Percentiles rank a stretch among this genome's conserved stretches.
phyloP scores from a whole-genome alignment of 2,888 invertebrate species.

The Ctena decussata region DNA sequence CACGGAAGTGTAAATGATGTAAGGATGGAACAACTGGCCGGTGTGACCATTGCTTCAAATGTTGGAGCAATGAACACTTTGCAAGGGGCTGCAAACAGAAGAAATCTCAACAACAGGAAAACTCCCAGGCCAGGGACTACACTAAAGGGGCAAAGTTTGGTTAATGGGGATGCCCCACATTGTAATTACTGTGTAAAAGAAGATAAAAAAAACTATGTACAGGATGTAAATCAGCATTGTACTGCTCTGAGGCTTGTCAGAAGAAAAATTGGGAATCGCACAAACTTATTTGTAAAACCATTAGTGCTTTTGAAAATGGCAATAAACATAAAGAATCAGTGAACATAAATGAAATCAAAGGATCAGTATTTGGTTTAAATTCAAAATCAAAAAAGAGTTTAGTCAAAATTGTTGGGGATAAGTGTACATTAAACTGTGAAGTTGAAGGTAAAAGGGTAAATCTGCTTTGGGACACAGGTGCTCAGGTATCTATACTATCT shows the following conservation, averaged over 20 bases:
- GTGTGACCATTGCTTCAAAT: slow-evolving; percentile 33
- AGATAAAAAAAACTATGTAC: not conserved
- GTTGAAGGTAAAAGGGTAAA: not conserved
- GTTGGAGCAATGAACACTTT: slow-evolving; percentile 16
- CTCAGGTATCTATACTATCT: slow-evolving; percentile 28
- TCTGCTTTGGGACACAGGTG: slow-evolving; percentile 41
- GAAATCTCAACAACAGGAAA: not conserved
- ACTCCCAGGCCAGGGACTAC: slow-evolving; percentile 6
- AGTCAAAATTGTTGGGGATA: slow-evolving; percentile 30
- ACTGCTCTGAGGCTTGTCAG: slow-evolving; percentile 4
- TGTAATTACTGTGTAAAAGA: not conserved
- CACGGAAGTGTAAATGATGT: not conserved
- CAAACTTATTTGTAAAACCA: not conserved
- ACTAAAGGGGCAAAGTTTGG: slow-evolving; percentile 6
- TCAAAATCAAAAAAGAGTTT: slow-evolving; percentile 25
- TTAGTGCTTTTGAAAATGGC: not conserved
- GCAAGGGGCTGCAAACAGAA: not conserved
- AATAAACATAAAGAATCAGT: not conserved
- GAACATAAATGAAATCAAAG: not conserved
- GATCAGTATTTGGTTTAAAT: slow-evolving; percentile 16
- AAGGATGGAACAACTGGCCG: not conserved
- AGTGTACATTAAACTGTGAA: not conserved
- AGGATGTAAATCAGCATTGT: not conserved
- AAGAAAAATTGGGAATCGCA: slow-evolving; percentile 7
- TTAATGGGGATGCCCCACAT: not conserved